phyloP scores from a whole-genome alignment of 2,113 vertebrate genomes.

The Rhinolophus ferrumequinum region DNA sequence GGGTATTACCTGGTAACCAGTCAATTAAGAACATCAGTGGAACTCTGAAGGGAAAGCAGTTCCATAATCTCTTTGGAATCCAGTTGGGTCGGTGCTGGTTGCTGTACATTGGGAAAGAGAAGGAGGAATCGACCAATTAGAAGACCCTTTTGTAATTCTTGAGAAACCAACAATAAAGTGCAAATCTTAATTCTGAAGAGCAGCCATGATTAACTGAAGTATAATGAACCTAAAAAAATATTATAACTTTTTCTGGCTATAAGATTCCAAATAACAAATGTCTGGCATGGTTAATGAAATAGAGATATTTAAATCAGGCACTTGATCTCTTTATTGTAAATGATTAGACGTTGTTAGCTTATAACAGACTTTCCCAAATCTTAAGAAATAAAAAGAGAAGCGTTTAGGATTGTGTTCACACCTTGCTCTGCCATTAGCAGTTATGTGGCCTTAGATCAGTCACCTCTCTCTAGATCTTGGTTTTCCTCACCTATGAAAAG shows the following conservation, averaged over 20 bases:
- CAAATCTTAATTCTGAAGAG: constrained; percentile 39
- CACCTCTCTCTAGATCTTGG: not conserved
- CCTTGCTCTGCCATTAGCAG: not conserved
- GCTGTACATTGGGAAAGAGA: constrained; percentile 18
- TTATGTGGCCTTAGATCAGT: not conserved
- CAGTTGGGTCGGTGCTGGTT: not conserved
- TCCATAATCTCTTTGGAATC: constrained; percentile 54
- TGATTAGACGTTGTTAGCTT: constrained; percentile 21
- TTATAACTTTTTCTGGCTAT: not conserved
- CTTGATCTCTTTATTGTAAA: not conserved
- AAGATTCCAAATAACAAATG: constrained; percentile 10
- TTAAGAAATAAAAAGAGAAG: constrained; percentile 18
- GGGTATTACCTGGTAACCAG: constrained; percentile 60
- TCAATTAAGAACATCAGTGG: constrained; percentile 50
- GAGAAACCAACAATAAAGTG: not conserved
- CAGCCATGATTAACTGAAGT: constrained; percentile 37
- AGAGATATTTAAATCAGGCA: constrained; percentile 30
- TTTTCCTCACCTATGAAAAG: not conserved
- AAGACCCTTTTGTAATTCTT: constrained; percentile 16
- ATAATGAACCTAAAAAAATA: constrained; percentile 41
- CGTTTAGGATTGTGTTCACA: constrained; percentile 3
- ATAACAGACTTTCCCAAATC: not conserved
- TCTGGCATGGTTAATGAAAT: not conserved
- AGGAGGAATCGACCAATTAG: constrained; percentile 53
- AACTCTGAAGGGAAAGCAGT: constrained; percentile 42